phyloP scores from a whole-genome alignment of 2,113 vertebrate species.

The Nerophis ophidion region DNA sequence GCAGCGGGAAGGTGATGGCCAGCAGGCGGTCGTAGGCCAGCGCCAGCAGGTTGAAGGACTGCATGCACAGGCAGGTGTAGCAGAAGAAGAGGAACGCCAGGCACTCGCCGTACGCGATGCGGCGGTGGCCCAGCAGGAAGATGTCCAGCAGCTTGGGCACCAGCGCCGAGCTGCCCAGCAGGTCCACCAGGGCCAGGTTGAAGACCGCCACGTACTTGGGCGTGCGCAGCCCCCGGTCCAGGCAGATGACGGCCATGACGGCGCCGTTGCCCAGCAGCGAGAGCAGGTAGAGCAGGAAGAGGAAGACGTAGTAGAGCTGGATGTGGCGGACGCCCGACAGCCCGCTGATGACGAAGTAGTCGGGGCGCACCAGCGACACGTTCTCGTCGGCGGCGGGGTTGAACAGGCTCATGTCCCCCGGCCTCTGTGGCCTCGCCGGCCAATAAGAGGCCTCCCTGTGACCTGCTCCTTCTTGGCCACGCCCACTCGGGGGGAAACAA shows the following conservation, averaged over 20 bases:
- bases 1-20: slow-evolving; percentile 65
- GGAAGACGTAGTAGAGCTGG: slow-evolving; percentile 60
- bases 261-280: slow-evolving; percentile 52
- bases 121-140: slow-evolving; percentile 54
- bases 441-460: neutral
- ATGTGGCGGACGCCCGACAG: slow-evolving; percentile 48
- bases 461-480: too few species aligned
- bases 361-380: slow-evolving; percentile 51
- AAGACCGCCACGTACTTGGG: slow-evolving; percentile 70
- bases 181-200: slow-evolving; percentile 61
- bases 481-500: too few species aligned
- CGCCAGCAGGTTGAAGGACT: slow-evolving; percentile 62
- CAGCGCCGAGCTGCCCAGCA: slow-evolving; percentile 57
- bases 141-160: slow-evolving; percentile 65
- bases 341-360: slow-evolving; percentile 60
- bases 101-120: slow-evolving; percentile 56
- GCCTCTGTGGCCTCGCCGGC: neutral
- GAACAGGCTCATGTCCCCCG: slow-evolving; percentile 29
- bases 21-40: slow-evolving; percentile 67
- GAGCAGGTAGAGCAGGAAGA: slow-evolving; percentile 52
- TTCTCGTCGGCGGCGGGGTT: slow-evolving; percentile 45
- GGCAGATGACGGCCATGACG: slow-evolving; percentile 53
- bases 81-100: slow-evolving; percentile 64
- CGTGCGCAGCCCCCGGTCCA: slow-evolving; percentile 53
- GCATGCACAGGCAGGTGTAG: slow-evolving; percentile 53